Conservation (phyloP, 2,113 vertebrate species). For the Platysteira castanea region DNA sequence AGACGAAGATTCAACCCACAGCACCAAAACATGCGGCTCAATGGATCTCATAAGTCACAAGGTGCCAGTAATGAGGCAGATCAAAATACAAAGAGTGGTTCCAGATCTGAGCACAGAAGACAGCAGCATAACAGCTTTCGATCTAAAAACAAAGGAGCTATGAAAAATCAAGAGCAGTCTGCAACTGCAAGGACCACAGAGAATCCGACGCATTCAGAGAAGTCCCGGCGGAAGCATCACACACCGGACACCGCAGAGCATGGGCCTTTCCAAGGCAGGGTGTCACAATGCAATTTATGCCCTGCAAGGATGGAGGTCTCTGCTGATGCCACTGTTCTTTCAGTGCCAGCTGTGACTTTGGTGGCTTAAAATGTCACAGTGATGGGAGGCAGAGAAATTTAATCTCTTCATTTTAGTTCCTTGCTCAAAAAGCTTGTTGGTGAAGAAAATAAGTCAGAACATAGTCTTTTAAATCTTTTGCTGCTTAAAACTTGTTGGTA, state of each 20-base stretch:
- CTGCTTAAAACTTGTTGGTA: slow-evolving; percentile 54
- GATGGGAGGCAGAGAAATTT: slow-evolving; percentile 8
- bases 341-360: slow-evolving; percentile 75
- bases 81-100: slow-evolving; percentile 22
- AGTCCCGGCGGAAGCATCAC: slow-evolving; percentile 63
- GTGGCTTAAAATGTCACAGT: slow-evolving; percentile 69
- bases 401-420: slow-evolving; percentile 40
- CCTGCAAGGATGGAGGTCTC: slow-evolving; percentile 74
- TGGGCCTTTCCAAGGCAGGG: slow-evolving; percentile 66
- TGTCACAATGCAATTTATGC: slow-evolving; percentile 70
- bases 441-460: slow-evolving; percentile 63
- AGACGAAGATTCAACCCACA: slow-evolving; percentile 75
- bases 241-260: slow-evolving; percentile 6
- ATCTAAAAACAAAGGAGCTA: slow-evolving; percentile 72
- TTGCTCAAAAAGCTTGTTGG: slow-evolving; percentile 66
- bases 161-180: slow-evolving; percentile 65
- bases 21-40: slow-evolving; percentile 66
- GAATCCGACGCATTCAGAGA: slow-evolving; percentile 33
- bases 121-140: slow-evolving; percentile 72
- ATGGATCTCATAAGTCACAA: slow-evolving; percentile 64
- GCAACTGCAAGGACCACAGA: slow-evolving; percentile 53
- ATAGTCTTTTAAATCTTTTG: slow-evolving; percentile 54
- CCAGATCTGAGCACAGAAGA: slow-evolving; percentile 72
- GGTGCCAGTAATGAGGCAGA: slow-evolving; percentile 55
- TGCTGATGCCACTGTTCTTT: slow-evolving; percentile 71